phyloP scores from a whole-genome alignment of 2,888 invertebrate species.

The Diplolepis rosae region DNA sequence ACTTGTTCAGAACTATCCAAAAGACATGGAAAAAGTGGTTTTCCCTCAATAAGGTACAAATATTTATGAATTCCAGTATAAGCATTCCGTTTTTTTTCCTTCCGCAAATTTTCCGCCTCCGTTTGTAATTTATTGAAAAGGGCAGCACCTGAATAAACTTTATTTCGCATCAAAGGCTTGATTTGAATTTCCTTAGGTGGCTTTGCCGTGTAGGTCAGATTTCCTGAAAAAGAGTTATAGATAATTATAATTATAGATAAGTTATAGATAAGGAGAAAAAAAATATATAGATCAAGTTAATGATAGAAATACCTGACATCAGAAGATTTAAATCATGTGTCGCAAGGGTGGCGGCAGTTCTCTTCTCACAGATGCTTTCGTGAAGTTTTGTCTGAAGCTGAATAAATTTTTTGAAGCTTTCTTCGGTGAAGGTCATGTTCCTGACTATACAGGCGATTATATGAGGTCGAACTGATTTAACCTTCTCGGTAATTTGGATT shows the following conservation, averaged over 20 bases:
- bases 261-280: neutral
- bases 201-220: slow-evolving; percentile 81
- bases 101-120: slow-evolving; percentile 87
- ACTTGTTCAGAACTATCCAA: slow-evolving; percentile 79
- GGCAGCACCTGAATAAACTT: slow-evolving; percentile 79
- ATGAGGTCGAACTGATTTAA: slow-evolving; percentile 80
- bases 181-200: slow-evolving; percentile 80
- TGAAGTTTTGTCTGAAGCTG: slow-evolving; percentile 86
- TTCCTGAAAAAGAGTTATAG: slow-evolving; percentile 73
- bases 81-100: slow-evolving; percentile 88
- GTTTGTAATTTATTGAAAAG: slow-evolving; percentile 81
- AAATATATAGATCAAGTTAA: neutral
- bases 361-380: slow-evolving; percentile 84
- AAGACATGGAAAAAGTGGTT: slow-evolving; percentile 83
- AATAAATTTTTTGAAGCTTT: slow-evolving; percentile 84
- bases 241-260: slow-evolving; percentile 1
- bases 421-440: slow-evolving; percentile 79
- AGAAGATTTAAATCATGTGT: slow-evolving; percentile 86
- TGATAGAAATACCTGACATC: slow-evolving; percentile 73
- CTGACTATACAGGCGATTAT: slow-evolving; percentile 84
- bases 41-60: slow-evolving; percentile 85
- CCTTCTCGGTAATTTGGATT: slow-evolving; percentile 77
- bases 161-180: slow-evolving; percentile 79
- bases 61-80: slow-evolving; percentile 91
- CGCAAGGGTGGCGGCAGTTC: slow-evolving; percentile 86